phyloP scores from a whole-genome alignment of 2,113 vertebrate species.

The Oreochromis niloticus region DNA sequence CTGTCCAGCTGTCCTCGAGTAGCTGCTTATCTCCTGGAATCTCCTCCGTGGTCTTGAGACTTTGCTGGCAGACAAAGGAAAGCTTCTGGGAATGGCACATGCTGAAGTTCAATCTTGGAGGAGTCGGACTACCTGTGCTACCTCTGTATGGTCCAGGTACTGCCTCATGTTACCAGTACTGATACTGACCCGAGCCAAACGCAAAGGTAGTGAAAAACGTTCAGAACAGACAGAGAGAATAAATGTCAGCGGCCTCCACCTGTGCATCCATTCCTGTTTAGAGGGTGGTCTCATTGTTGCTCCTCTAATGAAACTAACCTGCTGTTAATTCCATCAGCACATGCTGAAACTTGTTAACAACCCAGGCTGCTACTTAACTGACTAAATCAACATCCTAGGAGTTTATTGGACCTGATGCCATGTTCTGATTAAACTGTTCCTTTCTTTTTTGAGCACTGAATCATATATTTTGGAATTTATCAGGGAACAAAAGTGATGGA shows the following conservation, averaged over 20 bases:
- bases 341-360: neutral
- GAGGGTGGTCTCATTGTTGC: neutral
- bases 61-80: neutral
- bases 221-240: neutral
- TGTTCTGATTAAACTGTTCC: neutral
- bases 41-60: neutral
- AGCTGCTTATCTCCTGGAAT: neutral
- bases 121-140: neutral
- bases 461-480: neutral
- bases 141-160: neutral
- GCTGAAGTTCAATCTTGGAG: neutral
- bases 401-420: neutral
- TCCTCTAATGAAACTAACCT: neutral
- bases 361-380: neutral
- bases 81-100: neutral
- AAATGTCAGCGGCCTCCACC: neutral
- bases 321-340: neutral
- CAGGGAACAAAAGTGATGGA: neutral
- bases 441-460: neutral
- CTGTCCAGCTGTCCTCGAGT: neutral
- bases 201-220: neutral
- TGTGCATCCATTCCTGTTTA: neutral
- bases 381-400: neutral
- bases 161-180: neutral
- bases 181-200: neutral